phyloP scores from a whole-genome alignment of 2,113 vertebrate species.

The Apteryx mantelli region DNA sequence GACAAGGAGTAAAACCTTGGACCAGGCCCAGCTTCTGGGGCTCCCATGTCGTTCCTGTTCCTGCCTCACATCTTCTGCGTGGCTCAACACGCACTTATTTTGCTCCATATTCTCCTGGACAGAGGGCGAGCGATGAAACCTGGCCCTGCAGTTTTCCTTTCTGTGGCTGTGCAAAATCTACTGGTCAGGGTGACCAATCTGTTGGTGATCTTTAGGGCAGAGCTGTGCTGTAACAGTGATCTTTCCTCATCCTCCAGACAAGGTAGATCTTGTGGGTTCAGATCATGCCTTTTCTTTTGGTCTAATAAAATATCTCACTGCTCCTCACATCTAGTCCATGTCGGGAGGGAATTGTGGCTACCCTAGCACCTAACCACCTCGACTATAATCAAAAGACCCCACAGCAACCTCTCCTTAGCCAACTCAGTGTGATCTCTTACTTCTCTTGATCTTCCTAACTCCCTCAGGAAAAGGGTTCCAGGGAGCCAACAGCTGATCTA shows the following conservation, averaged over 20 bases:
- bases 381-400: background rate
- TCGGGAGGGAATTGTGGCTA: background rate
- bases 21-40: background rate
- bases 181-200: background rate
- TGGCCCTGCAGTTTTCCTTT: background rate
- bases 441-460: slow-evolving; percentile 35
- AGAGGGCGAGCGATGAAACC: background rate
- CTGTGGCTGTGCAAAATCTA: background rate
- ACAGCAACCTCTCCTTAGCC: background rate
- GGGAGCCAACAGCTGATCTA: slow-evolving; percentile 9
- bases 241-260: background rate
- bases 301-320: background rate
- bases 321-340: background rate
- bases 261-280: background rate
- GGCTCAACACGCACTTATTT: background rate
- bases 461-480: background rate
- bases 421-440: background rate
- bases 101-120: background rate
- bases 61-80: background rate
- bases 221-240: background rate
- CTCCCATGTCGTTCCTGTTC: fast-evolving
- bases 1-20: background rate
- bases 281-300: background rate
- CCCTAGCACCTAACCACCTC: background rate
- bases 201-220: background rate